These are phyloP conservation scores for Protobothrops mucrosquamatus DNA, from an alignment of 2,113 vertebrate species.

Conservation along the genomic window DNA sequence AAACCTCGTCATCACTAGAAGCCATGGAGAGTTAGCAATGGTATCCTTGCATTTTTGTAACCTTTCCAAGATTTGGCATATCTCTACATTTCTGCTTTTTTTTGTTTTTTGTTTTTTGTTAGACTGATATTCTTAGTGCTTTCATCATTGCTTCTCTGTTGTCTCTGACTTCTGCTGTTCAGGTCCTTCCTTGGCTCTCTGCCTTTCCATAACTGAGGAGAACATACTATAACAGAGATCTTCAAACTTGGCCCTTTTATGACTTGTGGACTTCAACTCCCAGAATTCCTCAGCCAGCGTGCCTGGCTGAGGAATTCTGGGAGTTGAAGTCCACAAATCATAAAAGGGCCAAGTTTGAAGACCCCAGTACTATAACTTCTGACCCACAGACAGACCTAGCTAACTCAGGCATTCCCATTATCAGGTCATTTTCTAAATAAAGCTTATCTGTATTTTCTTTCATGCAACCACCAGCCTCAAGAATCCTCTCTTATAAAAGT, in stretches of 20 bases:
- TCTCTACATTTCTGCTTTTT: neutral
- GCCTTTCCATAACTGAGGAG: neutral
- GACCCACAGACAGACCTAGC: neutral
- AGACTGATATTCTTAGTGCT: neutral
- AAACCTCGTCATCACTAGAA: neutral
- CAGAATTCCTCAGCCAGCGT: too few species aligned
- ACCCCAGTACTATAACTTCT: neutral
- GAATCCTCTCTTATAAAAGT: neutral
- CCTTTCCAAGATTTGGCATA: neutral
- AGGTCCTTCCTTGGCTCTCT: neutral
- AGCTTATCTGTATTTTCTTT: neutral
- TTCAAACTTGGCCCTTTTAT: too few species aligned
- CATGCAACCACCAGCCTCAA: neutral
- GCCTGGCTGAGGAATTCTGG: too few species aligned
- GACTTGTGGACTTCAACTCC: too few species aligned
- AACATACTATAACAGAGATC: neutral
- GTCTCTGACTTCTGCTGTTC: neutral
- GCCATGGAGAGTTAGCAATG: neutral
- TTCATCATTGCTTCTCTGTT: neutral
- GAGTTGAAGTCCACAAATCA: too few species aligned
- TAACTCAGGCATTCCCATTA: neutral
- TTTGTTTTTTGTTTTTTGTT: neutral
- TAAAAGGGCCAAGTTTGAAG: too few species aligned
- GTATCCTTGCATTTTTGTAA: neutral
- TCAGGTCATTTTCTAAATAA: neutral